Percentiles rank a stretch among this genome's conserved stretches.
Conservation (phyloP, 2,797 vertebrate genomes). For the Arctocebus calabarensis region DNA sequence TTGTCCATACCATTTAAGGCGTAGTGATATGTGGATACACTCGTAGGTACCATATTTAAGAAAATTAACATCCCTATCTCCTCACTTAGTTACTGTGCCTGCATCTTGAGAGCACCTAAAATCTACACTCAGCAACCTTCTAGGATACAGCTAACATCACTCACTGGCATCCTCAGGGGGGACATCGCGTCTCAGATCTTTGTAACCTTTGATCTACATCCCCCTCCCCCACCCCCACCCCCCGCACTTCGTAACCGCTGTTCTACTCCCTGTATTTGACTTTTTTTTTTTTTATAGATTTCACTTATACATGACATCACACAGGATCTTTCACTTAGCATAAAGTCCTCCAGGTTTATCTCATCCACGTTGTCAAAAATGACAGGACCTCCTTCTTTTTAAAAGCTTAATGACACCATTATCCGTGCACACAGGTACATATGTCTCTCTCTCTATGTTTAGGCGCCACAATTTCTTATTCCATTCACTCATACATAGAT, state of each 20-base stretch:
- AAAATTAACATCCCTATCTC: not conserved
- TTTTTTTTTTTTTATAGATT: not conserved
- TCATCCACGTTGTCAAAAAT: not conserved
- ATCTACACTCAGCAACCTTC: not conserved
- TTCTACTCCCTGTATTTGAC: not conserved
- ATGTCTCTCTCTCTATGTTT: too few species aligned
- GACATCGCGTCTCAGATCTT: not conserved
- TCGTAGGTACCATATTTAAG: not conserved
- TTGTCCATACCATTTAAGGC: not conserved
- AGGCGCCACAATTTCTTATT: not conserved
- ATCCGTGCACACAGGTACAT: too few species aligned
- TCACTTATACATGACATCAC: not conserved
- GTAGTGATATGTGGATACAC: not conserved
- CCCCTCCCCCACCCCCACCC: fast-evolving
- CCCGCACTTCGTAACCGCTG: not conserved
- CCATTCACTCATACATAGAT: not conserved
- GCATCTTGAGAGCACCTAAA: not conserved
- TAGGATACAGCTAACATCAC: not conserved
- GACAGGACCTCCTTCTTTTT: not conserved
- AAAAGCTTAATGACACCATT: not conserved
- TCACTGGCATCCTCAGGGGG: not conserved
- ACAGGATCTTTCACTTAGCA: not conserved
- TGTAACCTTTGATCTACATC: not conserved
- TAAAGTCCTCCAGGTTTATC: not conserved
- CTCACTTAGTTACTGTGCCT: not conserved